Base-by-base conservation (phyloP, 1,140 invertebrate species). In the Papilio xuthus region DNA sequence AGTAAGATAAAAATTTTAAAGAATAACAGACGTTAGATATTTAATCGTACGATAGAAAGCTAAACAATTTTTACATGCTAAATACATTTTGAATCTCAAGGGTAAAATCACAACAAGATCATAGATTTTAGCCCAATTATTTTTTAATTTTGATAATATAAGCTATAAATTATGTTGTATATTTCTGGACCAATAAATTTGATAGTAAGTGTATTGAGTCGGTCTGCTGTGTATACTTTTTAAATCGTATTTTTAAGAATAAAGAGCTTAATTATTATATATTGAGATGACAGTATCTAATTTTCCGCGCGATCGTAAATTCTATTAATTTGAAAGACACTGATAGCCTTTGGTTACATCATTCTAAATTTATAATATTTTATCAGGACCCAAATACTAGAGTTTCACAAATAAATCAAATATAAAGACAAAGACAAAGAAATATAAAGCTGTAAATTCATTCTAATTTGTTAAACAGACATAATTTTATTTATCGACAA, bases 341-440 rank as follows among this genome's bases (percentile, higher is more conserved):
- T 67, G 60, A 67, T 67, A 67, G 60, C 60, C 60, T 67, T 67
- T 67, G 26, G 60, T 67, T 67, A 67, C 18, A 28, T 60, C 13
- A 60, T 28, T 15, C 60, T 67, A 28, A 67, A 67, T 60, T 56
- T 23, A 67, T 32, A 67, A 28, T 13, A 13, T 7, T 67, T 67
- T 67, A 67, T 28, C 60, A 32, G 1, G 12, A 67, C 6, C 60
- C 60, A 67, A 67, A 67, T 67, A 60, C 23, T 60, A 60, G 0
- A 26, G 56, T 26, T 26, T 26, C 23, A 6, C 13, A 32, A 28
- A 67, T 67, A 67, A 67, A 67, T 67, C 26, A 28, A 15, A 67
- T 4, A 15, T 15, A 50, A 50, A 50, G 47, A 50, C 47, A 13
- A 12, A 28, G 60, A 28, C 26, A 8, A 1, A 23, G 7, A 37